Evolutionary conservation across 2,797 vertebrate species (phyloP).

Genomic region (Centropyge bicolor): DNA sequence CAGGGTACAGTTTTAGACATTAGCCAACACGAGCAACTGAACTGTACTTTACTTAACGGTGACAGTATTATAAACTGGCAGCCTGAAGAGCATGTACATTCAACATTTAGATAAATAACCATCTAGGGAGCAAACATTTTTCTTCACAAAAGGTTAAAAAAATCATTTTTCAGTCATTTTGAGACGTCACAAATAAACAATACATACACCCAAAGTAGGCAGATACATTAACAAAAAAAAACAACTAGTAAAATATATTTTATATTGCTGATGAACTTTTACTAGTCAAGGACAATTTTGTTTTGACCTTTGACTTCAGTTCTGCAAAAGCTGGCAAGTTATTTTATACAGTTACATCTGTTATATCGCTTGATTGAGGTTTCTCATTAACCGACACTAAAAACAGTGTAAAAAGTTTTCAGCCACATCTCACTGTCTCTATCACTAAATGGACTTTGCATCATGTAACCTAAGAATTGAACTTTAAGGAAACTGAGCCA

Average conservation of each 20-base stretch:
- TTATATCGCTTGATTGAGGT: not conserved
- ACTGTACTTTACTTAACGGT: not conserved
- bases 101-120: not conserved
- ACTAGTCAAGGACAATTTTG: not conserved
- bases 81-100: not conserved
- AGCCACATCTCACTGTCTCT: not conserved
- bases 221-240: too few relatives aligned
- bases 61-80: not conserved
- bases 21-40: conserved; percentile 21
- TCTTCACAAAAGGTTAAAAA: too few relatives aligned
- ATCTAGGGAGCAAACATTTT: too few relatives aligned
- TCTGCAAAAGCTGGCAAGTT: not conserved
- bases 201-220: too few relatives aligned
- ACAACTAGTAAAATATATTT: not conserved
- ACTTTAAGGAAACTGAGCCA: not conserved
- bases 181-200: not conserved
- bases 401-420: not conserved
- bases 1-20: conserved; percentile 24
- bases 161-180: not conserved
- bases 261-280: not conserved
- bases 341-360: not conserved
- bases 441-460: not conserved
- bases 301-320: too few relatives aligned
- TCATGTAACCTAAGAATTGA: not conserved
- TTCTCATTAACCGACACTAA: not conserved